Evolutionary conservation across 1,140 invertebrate species (phyloP).

Genomic region (Drepana arcuata): DNA sequence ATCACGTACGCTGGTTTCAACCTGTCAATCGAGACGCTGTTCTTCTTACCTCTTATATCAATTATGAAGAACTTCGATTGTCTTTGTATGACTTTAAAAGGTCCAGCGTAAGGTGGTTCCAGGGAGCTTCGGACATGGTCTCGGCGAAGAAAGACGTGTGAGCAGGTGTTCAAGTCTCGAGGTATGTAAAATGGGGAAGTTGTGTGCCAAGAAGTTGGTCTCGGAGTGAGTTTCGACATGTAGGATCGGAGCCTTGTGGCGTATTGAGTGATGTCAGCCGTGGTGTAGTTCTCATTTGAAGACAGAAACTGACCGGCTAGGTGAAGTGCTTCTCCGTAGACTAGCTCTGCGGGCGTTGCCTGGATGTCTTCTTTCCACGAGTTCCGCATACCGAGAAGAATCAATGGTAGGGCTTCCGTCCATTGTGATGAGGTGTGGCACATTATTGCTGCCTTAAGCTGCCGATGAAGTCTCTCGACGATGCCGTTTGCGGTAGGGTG

Average conservation of each 20-base stretch:
- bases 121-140: constrained; percentile 32
- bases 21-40: constrained; percentile 38
- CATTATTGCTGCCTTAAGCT: constrained; percentile 48
- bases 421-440: constrained; percentile 8
- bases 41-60: constrained; percentile 20
- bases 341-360: constrained; percentile 23
- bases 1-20: constrained; percentile 39
- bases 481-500: constrained; percentile 49
- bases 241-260: constrained; percentile 13
- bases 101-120: constrained; percentile 49
- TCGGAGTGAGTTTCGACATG: constrained; percentile 17
- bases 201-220: constrained; percentile 19
- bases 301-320: constrained; percentile 26
- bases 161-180: constrained; percentile 8
- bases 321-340: constrained; percentile 19
- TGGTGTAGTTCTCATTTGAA: constrained; percentile 8
- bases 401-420: constrained; percentile 12
- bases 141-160: constrained; percentile 39
- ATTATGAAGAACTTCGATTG: constrained; percentile 30
- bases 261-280: constrained; percentile 15
- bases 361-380: constrained; percentile 19
- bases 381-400: constrained; percentile 15
- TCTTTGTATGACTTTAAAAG: constrained; percentile 32
- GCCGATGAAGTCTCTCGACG: constrained; percentile 43
- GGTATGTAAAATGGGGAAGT: constrained; percentile 22